phyloP scores from a whole-genome alignment of 2,888 invertebrate species.

The Oscheius sp. region DNA sequence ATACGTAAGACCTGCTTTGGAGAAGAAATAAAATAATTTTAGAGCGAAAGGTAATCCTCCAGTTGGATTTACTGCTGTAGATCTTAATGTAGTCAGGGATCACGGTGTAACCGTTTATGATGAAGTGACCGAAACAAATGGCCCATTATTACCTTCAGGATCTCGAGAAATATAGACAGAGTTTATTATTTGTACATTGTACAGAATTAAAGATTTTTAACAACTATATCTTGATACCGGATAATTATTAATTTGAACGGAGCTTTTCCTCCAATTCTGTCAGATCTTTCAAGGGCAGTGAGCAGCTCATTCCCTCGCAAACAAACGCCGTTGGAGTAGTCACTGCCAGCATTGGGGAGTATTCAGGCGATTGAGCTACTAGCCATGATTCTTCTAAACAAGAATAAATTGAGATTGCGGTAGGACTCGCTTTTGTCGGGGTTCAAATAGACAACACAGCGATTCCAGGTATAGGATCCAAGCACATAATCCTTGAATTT shows the following conservation, averaged over 20 bases:
- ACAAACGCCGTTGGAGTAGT: slow-evolving; percentile 38
- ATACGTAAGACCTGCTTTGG: slow-evolving; percentile 34
- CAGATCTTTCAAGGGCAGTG: slow-evolving; percentile 32
- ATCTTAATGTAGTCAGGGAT: slow-evolving; percentile 31
- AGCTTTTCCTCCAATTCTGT: slow-evolving; percentile 20
- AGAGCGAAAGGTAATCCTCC: neutral
- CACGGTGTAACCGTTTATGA: slow-evolving; percentile 52
- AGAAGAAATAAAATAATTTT: neutral
- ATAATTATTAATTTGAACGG: neutral
- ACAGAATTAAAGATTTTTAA: slow-evolving; percentile 2
- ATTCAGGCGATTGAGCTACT: neutral
- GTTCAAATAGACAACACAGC: slow-evolving; percentile 14
- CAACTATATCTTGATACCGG: slow-evolving; percentile 1
- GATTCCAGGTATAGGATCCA: neutral
- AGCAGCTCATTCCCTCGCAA: slow-evolving; percentile 39
- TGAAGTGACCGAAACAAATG: neutral
- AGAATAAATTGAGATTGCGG: neutral
- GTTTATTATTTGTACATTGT: slow-evolving; percentile 19
- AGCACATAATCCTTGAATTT: neutral
- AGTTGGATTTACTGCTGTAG: slow-evolving; percentile 13
- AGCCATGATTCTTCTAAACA: slow-evolving; percentile 11
- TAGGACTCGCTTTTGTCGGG: neutral
- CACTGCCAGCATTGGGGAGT: neutral
- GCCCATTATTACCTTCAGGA: slow-evolving; percentile 17
- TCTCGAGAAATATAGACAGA: slow-evolving; percentile 1